These are phyloP conservation scores for Chrysolina oricalcia DNA, from an alignment of 2,888 invertebrate genomes.

Conservation along the genomic window DNA sequence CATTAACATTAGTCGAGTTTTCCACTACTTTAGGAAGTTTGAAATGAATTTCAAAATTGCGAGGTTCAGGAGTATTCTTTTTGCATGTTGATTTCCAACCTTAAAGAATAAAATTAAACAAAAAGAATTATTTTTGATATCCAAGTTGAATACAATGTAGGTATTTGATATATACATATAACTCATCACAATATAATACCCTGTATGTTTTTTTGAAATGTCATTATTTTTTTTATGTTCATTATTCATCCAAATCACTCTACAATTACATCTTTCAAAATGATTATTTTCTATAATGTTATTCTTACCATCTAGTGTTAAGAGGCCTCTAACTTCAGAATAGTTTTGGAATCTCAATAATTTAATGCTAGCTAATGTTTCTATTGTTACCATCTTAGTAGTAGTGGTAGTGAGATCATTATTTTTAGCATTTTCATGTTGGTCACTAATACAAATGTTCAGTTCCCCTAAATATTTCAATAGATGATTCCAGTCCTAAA, in stretches of 20 bases:
- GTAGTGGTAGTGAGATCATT: slow-evolving; percentile 1
- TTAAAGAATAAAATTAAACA: not conserved
- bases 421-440: not conserved
- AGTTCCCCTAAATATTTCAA: slow-evolving; percentile 34
- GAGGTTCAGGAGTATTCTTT: slow-evolving; percentile 28
- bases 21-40: slow-evolving; percentile 24
- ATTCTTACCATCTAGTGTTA: slow-evolving; percentile 31
- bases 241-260: too few relatives aligned
- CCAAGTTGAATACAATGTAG: too few relatives aligned
- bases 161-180: too few relatives aligned
- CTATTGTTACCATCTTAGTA: slow-evolving; percentile 17
- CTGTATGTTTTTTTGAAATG: too few relatives aligned
- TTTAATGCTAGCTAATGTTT: slow-evolving; percentile 27
- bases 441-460: not conserved
- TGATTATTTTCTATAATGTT: not conserved
- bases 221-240: too few relatives aligned
- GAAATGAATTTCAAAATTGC: slow-evolving; percentile 33
- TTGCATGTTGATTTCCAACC: slow-evolving; percentile 37
- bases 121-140: too few relatives aligned
- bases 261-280: too few relatives aligned
- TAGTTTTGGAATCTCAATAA: slow-evolving; percentile 16
- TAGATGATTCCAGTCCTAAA: slow-evolving; percentile 39
- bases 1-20: slow-evolving; percentile 22
- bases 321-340: slow-evolving; percentile 21
- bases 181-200: too few relatives aligned